phyloP scores from a whole-genome alignment of 2,888 invertebrate genomes.

The Diarsia dahlii region DNA sequence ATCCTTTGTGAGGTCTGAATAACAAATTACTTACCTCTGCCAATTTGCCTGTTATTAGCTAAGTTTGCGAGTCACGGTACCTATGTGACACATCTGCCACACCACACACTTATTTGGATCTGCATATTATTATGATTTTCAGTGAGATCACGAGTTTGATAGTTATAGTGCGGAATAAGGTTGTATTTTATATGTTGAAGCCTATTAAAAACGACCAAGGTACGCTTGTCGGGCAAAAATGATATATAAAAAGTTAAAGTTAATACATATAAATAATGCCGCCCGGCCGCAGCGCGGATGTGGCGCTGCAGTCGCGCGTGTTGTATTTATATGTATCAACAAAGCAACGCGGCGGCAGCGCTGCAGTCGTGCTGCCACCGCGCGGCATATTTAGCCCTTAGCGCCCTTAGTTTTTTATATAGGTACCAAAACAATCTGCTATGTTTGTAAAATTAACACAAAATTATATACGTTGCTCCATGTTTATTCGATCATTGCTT shows the following conservation, averaged over 20 bases:
- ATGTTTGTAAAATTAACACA: not conserved
- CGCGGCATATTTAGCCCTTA: too few relatives aligned
- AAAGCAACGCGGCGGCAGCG: too few relatives aligned
- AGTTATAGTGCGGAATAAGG: not conserved
- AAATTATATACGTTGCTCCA: not conserved
- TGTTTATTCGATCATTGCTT: not conserved
- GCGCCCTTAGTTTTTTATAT: too few relatives aligned
- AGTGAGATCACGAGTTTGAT: not conserved
- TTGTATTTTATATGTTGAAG: not conserved
- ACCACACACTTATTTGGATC: not conserved
- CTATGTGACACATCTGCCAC: not conserved
- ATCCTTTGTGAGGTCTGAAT: not conserved
- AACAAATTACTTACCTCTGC: not conserved
- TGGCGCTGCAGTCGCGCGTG: too few relatives aligned
- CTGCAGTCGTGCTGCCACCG: too few relatives aligned
- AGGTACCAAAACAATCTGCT: not conserved
- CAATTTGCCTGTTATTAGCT: slow-evolving; percentile 11
- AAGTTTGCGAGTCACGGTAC: slow-evolving; percentile 12
- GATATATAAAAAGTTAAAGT: not conserved
- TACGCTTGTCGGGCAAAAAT: not conserved
- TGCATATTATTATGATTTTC: not conserved
- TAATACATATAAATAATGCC: too few relatives aligned
- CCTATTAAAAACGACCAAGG: slow-evolving; percentile 7
- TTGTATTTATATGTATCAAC: too few relatives aligned
- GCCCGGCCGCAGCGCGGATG: too few relatives aligned